phyloP scores from a whole-genome alignment of 2,797 vertebrate genomes.

The Saxicola maurus region DNA sequence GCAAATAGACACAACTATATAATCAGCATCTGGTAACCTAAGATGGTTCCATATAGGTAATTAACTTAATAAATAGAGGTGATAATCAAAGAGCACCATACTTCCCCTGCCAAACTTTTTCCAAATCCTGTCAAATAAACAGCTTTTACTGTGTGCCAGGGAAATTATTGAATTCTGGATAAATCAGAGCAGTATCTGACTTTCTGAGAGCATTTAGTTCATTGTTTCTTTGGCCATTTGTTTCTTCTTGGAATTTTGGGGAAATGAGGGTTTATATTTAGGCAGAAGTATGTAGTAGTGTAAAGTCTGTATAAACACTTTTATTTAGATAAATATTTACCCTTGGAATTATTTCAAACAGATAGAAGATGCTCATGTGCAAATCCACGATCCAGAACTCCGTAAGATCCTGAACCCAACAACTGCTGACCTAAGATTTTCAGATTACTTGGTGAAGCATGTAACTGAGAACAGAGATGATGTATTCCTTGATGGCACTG shows the following conservation, averaged over 20 bases:
- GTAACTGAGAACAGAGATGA: conserved; percentile 95
- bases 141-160: background rate
- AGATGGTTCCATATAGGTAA: background rate
- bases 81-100: background rate
- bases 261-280: background rate
- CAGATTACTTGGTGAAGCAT: conserved; percentile 91
- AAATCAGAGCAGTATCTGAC: background rate
- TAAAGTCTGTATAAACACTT: background rate
- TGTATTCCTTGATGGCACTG: conserved; percentile 94
- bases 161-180: background rate
- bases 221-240: background rate
- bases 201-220: background rate
- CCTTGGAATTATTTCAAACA: conserved; percentile 57
- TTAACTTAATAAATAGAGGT: background rate
- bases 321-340: background rate
- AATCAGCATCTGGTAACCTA: background rate
- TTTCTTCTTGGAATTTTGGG: background rate
- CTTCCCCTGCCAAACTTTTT: background rate
- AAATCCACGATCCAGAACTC: conserved; percentile 91
- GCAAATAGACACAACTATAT: background rate
- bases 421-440: conserved; percentile 93
- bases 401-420: conserved; percentile 85
- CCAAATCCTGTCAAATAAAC: background rate
- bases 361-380: conserved; percentile 89
- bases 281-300: background rate